phyloP scores from a whole-genome alignment of 1,140 invertebrate species.

The Drosophila tropicalis region DNA sequence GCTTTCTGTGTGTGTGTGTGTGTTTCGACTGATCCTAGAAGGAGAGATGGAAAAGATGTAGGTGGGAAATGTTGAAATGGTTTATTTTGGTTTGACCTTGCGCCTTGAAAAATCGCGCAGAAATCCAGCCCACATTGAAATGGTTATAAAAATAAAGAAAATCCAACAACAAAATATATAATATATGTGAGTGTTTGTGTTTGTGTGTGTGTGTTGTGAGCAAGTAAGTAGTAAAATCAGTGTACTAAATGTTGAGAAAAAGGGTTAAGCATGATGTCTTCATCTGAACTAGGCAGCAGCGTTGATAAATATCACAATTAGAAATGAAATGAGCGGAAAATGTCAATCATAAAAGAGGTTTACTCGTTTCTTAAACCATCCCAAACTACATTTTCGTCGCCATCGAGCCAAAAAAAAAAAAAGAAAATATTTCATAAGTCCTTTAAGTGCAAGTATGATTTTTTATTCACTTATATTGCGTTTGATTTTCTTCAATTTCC shows the following conservation, averaged over 20 bases:
- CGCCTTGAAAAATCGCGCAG: constrained; percentile 67
- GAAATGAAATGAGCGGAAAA: constrained; percentile 24
- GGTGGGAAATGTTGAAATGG: constrained; percentile 39
- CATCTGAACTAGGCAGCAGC: constrained; percentile 18
- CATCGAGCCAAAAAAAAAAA: too few relatives aligned
- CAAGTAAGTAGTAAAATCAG: constrained; percentile 28
- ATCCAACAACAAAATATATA: too few relatives aligned
- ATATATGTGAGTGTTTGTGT: not conserved
- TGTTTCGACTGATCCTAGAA: constrained; percentile 7
- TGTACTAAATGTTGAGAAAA: constrained; percentile 11
- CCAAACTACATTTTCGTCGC: too few relatives aligned
- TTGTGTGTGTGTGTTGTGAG: not conserved
- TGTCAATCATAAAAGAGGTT: constrained; percentile 23
- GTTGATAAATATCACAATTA: constrained; percentile 26
- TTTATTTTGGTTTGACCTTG: constrained; percentile 73
- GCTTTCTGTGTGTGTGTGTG: constrained; percentile 25
- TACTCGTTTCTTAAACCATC: too few relatives aligned
- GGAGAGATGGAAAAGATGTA: not conserved
- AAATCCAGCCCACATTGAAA: constrained; percentile 55
- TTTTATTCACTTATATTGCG: too few relatives aligned
- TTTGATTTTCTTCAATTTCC: too few relatives aligned
- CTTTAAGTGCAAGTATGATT: too few relatives aligned
- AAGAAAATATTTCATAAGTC: too few relatives aligned
- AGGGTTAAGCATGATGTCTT: constrained; percentile 10
- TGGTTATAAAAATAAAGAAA: constrained; percentile 48